Conservation (phyloP, 2,888 invertebrate species). For the Diogma glabrata region DNA sequence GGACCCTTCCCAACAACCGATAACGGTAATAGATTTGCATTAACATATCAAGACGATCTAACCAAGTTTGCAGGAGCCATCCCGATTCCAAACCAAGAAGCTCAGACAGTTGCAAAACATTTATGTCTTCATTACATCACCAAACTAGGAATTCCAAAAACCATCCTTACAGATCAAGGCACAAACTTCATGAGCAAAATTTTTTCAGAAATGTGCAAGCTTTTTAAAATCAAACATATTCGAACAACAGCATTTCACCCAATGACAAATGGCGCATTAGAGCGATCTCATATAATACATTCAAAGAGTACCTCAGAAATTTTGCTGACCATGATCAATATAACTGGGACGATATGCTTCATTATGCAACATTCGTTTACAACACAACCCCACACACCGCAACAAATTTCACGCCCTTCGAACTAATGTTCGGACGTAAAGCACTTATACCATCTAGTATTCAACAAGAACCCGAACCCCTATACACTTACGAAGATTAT, state of each 20-base stretch:
- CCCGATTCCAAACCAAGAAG: too few species aligned
- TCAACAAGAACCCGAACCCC: too few species aligned
- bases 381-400: too few species aligned
- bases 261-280: not conserved
- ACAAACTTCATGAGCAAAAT: not conserved
- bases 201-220: not conserved
- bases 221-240: not conserved
- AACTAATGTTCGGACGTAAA: not conserved
- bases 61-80: too few species aligned
- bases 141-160: too few species aligned
- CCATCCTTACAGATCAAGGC: not conserved
- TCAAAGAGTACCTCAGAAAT: not conserved
- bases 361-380: not conserved
- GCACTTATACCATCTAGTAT: too few species aligned
- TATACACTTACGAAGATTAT: too few species aligned
- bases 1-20: too few species aligned
- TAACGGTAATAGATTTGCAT: too few species aligned
- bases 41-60: too few species aligned
- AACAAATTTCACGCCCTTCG: not conserved
- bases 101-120: too few species aligned
- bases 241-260: not conserved
- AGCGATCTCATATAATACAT: not conserved
- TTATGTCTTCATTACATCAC: too few species aligned
- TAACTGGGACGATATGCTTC: not conserved
- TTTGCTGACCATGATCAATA: not conserved